Base-by-base conservation (phyloP, 1,140 invertebrate genomes). In the Drosophila kepulauana region DNA sequence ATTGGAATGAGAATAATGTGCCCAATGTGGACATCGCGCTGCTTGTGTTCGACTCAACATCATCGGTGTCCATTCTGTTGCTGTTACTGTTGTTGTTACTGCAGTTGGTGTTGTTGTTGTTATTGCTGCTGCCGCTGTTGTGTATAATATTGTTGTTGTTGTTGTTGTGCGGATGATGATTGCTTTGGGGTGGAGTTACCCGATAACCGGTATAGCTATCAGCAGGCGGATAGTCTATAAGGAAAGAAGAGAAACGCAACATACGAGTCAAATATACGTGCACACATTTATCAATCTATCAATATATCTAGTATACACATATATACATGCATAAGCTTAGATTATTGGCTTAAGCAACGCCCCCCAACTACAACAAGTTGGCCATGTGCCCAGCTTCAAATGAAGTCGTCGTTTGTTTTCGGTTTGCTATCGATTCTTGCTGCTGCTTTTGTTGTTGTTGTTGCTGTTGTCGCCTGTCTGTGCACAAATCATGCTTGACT, bases 1-100 rank as follows among this genome's bases (percentile, higher is more conserved):
- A 98, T 68, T 98, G 99, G 92, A 99, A 99, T 16, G 98, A 98
- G 93, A 99, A 99, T 20, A 99, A 94, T 92, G 97, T 98, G 92
- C 98, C 99, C 28, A 99, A 93, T 74, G 96, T 97, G 71, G 97
- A 97, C 95, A 98, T 98, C 81, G 96, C 95, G 69, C 96, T 96
- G 81, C 96, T 96, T 92, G 96, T 96, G 13, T 96, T 96, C 13
- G 96, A 96, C 93, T 96, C 96, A 81, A 95, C 96, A 94, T 97
- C 96, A 91, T 97, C 96, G 49, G 95, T 95, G 92, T 97, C 96
- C 96, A 97, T 97, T 86, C 89, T 92, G 76, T 69, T 74, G 58
- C 30, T 51, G 70, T 57, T 66, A 45, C 74, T 67, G 51, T 59
- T 68, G 63, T 41, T 58, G 66, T 35, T 57, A 30, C 5, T 63